phyloP scores from a whole-genome alignment of 2,797 vertebrate species.

The Acanthiza pusilla region DNA sequence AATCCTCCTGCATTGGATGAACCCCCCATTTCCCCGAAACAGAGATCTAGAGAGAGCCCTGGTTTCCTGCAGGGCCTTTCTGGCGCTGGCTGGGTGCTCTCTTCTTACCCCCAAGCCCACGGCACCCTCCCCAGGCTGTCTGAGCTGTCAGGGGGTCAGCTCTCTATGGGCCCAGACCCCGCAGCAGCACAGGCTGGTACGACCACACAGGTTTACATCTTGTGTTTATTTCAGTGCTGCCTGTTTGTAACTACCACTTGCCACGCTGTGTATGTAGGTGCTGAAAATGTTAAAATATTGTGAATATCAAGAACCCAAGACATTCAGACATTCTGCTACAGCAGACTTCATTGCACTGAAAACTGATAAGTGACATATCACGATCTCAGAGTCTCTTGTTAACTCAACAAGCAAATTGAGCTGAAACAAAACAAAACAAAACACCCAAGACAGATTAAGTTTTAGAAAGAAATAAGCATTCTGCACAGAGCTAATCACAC shows the following conservation, averaged over 20 bases:
- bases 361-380: conserved; percentile 34
- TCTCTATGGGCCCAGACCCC: rapidly evolving
- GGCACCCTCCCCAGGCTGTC: rapidly evolving
- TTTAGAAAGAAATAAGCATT: background rate
- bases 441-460: background rate
- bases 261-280: background rate
- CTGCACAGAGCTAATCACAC: background rate
- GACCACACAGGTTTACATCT: background rate
- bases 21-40: background rate
- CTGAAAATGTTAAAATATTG: conserved; percentile 26
- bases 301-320: background rate
- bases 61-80: rapidly evolving
- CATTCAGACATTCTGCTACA: conserved; percentile 14
- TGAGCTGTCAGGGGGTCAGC: rapidly evolving
- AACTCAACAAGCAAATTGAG: conserved; percentile 30
- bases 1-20: background rate
- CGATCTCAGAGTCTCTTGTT: background rate
- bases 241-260: background rate
- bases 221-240: background rate
- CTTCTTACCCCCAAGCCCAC: rapidly evolving
- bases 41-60: background rate
- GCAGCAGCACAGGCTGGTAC: background rate
- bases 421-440: conserved; percentile 34
- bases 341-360: background rate
- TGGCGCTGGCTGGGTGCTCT: background rate